Base-by-base conservation (phyloP, 2,113 vertebrate genomes). In the Taxidea taxus region DNA sequence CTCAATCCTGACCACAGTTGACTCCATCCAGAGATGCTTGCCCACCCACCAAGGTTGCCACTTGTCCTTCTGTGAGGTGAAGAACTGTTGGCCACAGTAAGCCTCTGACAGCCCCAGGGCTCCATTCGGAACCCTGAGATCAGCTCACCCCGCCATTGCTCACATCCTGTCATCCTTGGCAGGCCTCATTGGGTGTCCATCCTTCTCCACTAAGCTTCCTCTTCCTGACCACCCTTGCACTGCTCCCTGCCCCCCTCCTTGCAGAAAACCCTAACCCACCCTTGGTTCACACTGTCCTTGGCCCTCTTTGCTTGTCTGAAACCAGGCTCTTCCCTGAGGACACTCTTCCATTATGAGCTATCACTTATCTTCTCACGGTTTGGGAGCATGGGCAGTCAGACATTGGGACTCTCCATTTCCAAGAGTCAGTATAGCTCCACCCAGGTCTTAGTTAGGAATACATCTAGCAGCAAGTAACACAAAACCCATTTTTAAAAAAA, bases 161-260 rank as follows among this genome's bases (percentile, higher is more conserved):
- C 84, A 96, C 51, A 94, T 94, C 87, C 95, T 90, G 96, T 92
- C 83, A 29, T 84, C 80, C 42, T 90, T 95, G 95, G 95, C 97
- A 87, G 84, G 62, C 39, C 37, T 47, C 47, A n/a, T 4, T 84
- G 80, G 72, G 74, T 0, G 0, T 84, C 74, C 11, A 31, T 70
- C 90, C 90, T 95, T 93, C 90, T 90, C 34, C 31, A 21, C 77
- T 75, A 39, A 87, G 49, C 82, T 95, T 96, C 60, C 90, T 97
- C 83, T 95, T 91, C 81, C 94, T 96, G 87, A 95, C 47, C 92
- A 95, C n/a, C 25, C 56, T 60, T 39, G 62, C 21, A 49, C 27
- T 49, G 34, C 54, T 74, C 39, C 75, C 60, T 29, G 51, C 11
- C 12, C 1, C 1, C 8, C n/a, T 78, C 39, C 51, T 94, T 82